Evolutionary conservation across 23 tunicate genomes (phyloP).

Genomic region (Ciona savignyi): DNA sequence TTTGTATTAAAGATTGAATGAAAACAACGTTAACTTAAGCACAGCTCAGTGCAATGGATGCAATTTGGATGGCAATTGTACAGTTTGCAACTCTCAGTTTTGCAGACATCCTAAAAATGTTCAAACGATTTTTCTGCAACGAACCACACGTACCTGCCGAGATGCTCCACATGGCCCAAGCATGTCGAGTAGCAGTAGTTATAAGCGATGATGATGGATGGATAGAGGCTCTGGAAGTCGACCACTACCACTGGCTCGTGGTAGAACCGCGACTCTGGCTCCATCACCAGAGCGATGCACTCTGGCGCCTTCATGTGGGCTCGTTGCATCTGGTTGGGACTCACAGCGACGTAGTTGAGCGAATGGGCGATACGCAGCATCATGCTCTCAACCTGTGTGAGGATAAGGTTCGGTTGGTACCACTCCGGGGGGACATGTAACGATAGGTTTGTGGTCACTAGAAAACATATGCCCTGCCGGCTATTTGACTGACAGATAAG

Average conservation of each 20-base stretch:
- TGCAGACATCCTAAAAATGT: neutral
- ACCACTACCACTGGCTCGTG: conserved; percentile 74
- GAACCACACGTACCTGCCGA: conserved; percentile 34
- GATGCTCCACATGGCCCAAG: conserved; percentile 64
- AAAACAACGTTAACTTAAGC: too few species aligned
- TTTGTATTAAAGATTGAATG: too few species aligned
- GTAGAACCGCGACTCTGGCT: conserved; percentile 83
- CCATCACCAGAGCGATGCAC: conserved; percentile 73
- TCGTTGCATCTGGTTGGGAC: conserved; percentile 62
- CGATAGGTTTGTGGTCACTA: too few species aligned
- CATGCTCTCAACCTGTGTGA: conserved; percentile 86
- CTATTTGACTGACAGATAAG: too few species aligned
- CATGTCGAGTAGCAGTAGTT: conserved; percentile 90
- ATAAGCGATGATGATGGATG: conserved; percentile 83
- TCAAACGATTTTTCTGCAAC: neutral
- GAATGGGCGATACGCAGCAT: conserved; percentile 58
- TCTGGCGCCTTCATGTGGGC: conserved; percentile 82
- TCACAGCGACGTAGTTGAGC: conserved; percentile 64
- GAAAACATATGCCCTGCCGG: too few species aligned
- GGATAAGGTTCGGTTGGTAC: too few species aligned
- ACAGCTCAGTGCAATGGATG: too few species aligned
- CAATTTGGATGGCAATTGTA: too few species aligned
- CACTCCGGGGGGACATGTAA: too few species aligned
- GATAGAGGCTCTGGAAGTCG: conserved; percentile 93
- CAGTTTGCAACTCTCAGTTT: neutral